Evolutionary conservation across 2,797 vertebrate species (phyloP).

Genomic region (Anomalospiza imberbis): DNA sequence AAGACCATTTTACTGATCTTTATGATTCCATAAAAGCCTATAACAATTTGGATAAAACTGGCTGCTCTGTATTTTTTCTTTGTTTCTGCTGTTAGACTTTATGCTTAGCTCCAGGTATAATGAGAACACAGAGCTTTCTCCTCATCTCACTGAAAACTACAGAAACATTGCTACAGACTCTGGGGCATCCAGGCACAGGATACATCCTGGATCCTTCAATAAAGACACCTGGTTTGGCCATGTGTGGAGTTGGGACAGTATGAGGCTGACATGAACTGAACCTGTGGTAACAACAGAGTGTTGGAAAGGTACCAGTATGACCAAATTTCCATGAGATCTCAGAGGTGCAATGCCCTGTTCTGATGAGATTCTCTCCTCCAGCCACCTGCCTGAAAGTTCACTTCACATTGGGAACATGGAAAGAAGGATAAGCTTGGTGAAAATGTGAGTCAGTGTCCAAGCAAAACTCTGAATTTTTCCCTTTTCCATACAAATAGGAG

Average conservation of each 20-base stretch:
- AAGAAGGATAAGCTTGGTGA: not conserved
- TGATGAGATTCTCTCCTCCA: not conserved
- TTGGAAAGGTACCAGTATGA: not conserved
- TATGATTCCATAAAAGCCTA: slow-evolving; percentile 32
- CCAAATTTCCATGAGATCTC: not conserved
- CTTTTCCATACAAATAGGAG: not conserved
- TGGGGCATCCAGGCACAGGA: not conserved
- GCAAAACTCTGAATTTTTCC: not conserved
- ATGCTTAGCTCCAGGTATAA: not conserved
- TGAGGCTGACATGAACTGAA: not conserved
- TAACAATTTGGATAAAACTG: slow-evolving; percentile 24
- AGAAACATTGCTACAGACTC: not conserved
- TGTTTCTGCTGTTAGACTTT: slow-evolving; percentile 22
- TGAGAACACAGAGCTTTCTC: not conserved
- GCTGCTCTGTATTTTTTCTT: not conserved
- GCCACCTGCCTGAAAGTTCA: not conserved
- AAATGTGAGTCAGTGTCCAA: not conserved
- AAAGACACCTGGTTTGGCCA: not conserved
- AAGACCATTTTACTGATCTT: slow-evolving; percentile 44
- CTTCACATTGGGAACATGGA: not conserved
- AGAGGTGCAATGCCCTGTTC: not conserved
- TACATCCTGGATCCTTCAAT: not conserved
- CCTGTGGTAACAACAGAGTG: not conserved
- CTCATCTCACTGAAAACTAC: not conserved
- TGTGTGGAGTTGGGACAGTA: not conserved